phyloP scores from a whole-genome alignment of 2,888 invertebrate genomes.

The Chesias legatella region DNA sequence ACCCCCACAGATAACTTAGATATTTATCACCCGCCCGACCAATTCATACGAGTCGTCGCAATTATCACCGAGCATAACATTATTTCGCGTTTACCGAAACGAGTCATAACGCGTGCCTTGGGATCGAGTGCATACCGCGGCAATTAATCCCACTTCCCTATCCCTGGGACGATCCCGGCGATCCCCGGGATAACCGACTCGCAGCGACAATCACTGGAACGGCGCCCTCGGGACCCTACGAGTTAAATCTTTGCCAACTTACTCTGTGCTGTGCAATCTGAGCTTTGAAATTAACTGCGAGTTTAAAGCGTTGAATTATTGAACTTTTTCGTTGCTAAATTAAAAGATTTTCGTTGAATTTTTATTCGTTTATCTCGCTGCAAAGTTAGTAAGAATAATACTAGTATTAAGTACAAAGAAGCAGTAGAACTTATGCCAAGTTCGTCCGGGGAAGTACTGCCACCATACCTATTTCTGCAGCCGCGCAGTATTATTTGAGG shows the following conservation, averaged over 20 bases:
- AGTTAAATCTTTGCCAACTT: slow-evolving; percentile 76
- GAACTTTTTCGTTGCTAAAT: not conserved
- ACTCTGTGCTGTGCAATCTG: slow-evolving; percentile 27
- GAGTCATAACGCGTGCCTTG: slow-evolving; percentile 67
- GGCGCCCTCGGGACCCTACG: slow-evolving; percentile 67
- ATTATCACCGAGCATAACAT: slow-evolving; percentile 67
- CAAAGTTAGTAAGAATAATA: too few species aligned
- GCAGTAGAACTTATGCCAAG: too few species aligned
- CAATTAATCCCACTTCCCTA: slow-evolving; percentile 63
- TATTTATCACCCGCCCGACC: slow-evolving; percentile 9
- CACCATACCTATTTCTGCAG: too few species aligned
- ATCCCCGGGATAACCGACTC: slow-evolving; percentile 36
- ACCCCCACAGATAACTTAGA: not conserved
- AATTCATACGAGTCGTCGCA: slow-evolving; percentile 34
- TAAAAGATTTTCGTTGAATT: too few species aligned
- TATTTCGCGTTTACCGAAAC: slow-evolving; percentile 68
- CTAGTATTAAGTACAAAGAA: too few species aligned
- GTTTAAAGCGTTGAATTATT: slow-evolving; percentile 9
- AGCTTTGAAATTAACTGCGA: slow-evolving; percentile 9
- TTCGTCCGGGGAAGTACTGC: too few species aligned
- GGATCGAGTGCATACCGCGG: slow-evolving; percentile 64
- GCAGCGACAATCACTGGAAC: slow-evolving; percentile 74
- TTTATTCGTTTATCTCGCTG: too few species aligned
- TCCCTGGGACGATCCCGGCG: slow-evolving; percentile 22
- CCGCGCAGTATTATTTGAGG: too few species aligned